Evolutionary conservation across 2,888 invertebrate genomes (phyloP).

Genomic region (Leucania comma): DNA sequence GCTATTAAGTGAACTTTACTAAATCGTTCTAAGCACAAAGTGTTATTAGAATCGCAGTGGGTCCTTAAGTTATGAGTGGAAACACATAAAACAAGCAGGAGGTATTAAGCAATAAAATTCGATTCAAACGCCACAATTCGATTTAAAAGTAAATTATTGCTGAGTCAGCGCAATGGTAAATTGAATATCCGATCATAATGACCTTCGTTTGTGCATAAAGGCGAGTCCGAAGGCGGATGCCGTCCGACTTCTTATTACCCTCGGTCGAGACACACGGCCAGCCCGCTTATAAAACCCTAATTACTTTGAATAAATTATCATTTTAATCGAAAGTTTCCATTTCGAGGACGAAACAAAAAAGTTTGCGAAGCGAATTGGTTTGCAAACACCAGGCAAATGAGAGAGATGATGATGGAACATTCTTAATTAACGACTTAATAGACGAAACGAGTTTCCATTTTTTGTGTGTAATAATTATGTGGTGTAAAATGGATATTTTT

Average conservation of each 20-base stretch:
- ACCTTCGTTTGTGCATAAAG: constrained; percentile 85
- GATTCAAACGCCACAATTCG: constrained; percentile 77
- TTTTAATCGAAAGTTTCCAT: constrained; percentile 72
- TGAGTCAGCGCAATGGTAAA: constrained; percentile 83
- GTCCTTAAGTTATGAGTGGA: constrained; percentile 63
- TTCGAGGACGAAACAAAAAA: constrained; percentile 68
- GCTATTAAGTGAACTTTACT: constrained; percentile 2
- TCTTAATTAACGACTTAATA: constrained; percentile 65
- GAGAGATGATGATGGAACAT: constrained; percentile 57
- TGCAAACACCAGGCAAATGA: constrained; percentile 71
- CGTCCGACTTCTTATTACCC: constrained; percentile 82
- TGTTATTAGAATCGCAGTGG: constrained; percentile 46
- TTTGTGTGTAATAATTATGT: constrained; percentile 50
- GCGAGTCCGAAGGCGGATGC: constrained; percentile 76
- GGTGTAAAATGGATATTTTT: constrained; percentile 46
- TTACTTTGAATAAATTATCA: constrained; percentile 76
- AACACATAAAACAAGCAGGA: constrained; percentile 70
- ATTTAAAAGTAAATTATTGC: constrained; percentile 83
- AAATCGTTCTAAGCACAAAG: constrained; percentile 30
- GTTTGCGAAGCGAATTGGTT: constrained; percentile 70
- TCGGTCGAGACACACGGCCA: constrained; percentile 67
- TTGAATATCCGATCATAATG: constrained; percentile 85
- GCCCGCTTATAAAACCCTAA: constrained; percentile 69
- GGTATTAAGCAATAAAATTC: constrained; percentile 75
- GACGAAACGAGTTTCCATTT: constrained; percentile 50